Evolutionary conservation across 2,113 vertebrate genomes (phyloP), one percentile per base, ranked within the genome.

Genomic region (Burhinus oedicnemus): DNA sequence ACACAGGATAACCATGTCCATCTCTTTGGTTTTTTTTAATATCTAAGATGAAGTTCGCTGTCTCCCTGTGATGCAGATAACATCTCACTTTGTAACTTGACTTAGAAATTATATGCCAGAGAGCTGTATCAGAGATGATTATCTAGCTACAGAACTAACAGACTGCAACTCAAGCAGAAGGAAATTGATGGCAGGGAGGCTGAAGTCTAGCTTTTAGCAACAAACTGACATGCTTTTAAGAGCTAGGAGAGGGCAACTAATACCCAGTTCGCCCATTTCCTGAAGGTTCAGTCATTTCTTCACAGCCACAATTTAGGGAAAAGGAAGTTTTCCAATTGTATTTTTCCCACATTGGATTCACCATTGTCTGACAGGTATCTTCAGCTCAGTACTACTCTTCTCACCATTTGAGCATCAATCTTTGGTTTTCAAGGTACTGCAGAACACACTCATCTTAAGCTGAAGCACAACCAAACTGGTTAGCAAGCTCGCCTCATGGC

Each of bases 1-100:
- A 36, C 1, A 3, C 0, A 45, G 44, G 15, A 9, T n/a, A 77
- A 45, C 3, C 26, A 69, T 3, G 7, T 27, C 29, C 29, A 25
- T 3, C 27, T 32, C 7, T 20, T 27, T 23, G 4, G 0, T n/a
- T 36, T 66, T 52, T 40, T 36, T 78, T 17, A 74, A 5, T 52
- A 66, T 40, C 22, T 1, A 40, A 38, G 13, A 38, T 40, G 7
- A 89, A 45, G 26, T 47, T 7, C 69, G 34, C 23, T 17, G 15
- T 23, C 23, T 57, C 44, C 11, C 18, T 52, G 17, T 52, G 18
- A 82, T 34, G 42, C 5, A 79, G 23, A n/a, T 92, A 65, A 81
- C 2, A 6, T 6, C 20, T 61, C 40, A 71, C 22, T 65, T 74
- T 1, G 0, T 17, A 69, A 77, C 9, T 17, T 8, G 7, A 54